Base-by-base conservation (phyloP, 2,113 vertebrate genomes). In the Ictidomys tridecemlineatus region DNA sequence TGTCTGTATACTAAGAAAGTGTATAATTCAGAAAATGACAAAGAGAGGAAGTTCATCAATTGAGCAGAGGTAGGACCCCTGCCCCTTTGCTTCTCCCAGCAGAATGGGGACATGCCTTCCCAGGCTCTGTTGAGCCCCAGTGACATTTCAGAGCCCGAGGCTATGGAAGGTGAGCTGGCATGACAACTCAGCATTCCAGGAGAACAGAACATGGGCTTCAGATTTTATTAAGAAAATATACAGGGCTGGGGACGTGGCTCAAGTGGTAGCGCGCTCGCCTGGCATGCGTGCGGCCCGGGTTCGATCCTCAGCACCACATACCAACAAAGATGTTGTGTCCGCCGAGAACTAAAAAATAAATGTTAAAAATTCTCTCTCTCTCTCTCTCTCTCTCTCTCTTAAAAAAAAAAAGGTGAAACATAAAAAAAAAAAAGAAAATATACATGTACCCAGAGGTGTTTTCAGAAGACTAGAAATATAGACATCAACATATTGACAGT, bases 341-440 rank as follows among this genome's bases (percentile, higher is more conserved):
- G n/a, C n/a, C n/a, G n/a, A n/a, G n/a, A n/a, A n/a, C n/a, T n/a
- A n/a, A n/a, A n/a, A n/a, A n/a, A n/a, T n/a, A n/a, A n/a, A n/a
- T n/a, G n/a, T n/a, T n/a, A n/a, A n/a, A n/a, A n/a, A n/a, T n/a
- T n/a, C n/a, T n/a, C n/a, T n/a, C n/a, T n/a, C n/a, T n/a, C n/a
- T n/a, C n/a, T n/a, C n/a, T n/a, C n/a, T n/a, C n/a, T n/a, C n/a
- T n/a, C n/a, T n/a, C n/a, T n/a, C n/a, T n/a, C n/a, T n/a, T n/a
- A n/a, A n/a, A n/a, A n/a, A n/a, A n/a, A n/a, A n/a, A n/a, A n/a
- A n/a, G n/a, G n/a, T n/a, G n/a, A n/a, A n/a, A n/a, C n/a, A n/a
- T n/a, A n/a, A n/a, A 85, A 90, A 73, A 91, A 85, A 90, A 73
- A 91, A 80, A 89, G 72, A 85, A 90, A 73, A 91, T 67, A 37